A percentile compares a stretch with the other conserved stretches of the same genome.
Conservation (phyloP, 2,888 invertebrate species). For the Dendrolimus houi region DNA sequence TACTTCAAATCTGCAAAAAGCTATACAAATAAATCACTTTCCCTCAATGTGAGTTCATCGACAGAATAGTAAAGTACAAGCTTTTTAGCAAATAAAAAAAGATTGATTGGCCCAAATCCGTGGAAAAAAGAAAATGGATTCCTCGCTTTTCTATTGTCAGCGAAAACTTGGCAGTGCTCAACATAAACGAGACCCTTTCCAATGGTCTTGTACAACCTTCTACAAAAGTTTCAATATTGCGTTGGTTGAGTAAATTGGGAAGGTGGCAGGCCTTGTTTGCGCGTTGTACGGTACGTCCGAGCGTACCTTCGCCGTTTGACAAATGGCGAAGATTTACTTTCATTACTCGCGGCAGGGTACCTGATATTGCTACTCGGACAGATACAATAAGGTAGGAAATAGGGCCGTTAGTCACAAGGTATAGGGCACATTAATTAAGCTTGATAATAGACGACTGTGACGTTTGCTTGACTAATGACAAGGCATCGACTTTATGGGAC, state of each 20-base stretch:
- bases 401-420: background rate
- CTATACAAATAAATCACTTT: constrained; percentile 1
- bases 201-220: constrained; percentile 19
- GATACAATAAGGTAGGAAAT: constrained; percentile 15
- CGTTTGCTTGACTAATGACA: background rate
- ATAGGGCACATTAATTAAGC: background rate
- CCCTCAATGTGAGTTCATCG: constrained; percentile 2
- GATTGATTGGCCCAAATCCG: constrained; percentile 56
- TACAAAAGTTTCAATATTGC: constrained; percentile 7
- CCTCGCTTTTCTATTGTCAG: constrained; percentile 48
- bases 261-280: constrained; percentile 2
- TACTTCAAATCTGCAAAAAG: too few relatives aligned
- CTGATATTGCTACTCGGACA: constrained; percentile 12
- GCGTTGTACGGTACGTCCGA: constrained; percentile 1
- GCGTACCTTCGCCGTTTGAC: constrained; percentile 34
- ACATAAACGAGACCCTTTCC: constrained; percentile 40
- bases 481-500: background rate
- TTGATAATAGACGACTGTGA: background rate
- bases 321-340: constrained; percentile 55
- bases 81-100: constrained; percentile 33
- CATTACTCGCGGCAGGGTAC: constrained; percentile 36
- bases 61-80: constrained; percentile 4
- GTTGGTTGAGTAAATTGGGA: constrained; percentile 7
- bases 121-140: constrained; percentile 32
- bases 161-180: constrained; percentile 44